Base-by-base conservation (phyloP, 2,888 invertebrate genomes). In the Stenchaetothrips biformis region DNA sequence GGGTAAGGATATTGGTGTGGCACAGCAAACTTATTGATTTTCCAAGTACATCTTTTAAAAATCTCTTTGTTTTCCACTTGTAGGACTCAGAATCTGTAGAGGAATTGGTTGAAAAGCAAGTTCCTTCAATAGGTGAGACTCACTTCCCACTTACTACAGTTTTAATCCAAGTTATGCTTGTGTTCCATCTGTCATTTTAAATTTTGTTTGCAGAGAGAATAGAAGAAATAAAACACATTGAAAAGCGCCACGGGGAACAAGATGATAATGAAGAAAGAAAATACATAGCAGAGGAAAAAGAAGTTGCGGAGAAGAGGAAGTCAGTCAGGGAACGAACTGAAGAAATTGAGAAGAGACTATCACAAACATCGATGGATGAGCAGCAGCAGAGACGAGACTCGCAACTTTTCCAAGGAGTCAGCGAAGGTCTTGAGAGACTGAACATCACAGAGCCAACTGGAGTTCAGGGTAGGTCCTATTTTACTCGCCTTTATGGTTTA, bases 201-300 rank as follows among this genome's bases (percentile, higher is more conserved):
- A 79, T 6, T 77, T 77, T 48, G 83, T 84, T 88, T 81, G 85
- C 83, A 85, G 81, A 82, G 74, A 78, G 80, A 18, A 53, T 77
- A 79, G 80, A 83, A 81, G 83, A 83, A 79, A 78, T 82, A 47
- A 81, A 82, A 27, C 82, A 80, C 67, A 80, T 81, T 37, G 82
- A 83, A 21, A 82, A 82, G 80, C 25, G 18, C 16, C 16, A 49
- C 9, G 81, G 78, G 79, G 83, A 84, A 79, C 84, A 83, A 82
- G 88, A 86, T 83, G 90, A 90, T 84, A 87, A 87, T 82, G 92
- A 92, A 84, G 93, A 94, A 86, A 89, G 90, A 49, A 94, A 94
- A 86, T 94, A 94, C 85, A 92, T 92, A 0, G 94, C 93, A 0
- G 94, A 94, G 87, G 94, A 94, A 84, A 94, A 94, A 85, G 91